Evolutionary conservation across 2,888 invertebrate species (phyloP), one percentile per base, ranked within the genome.

Genomic region (Lysandra bellargus): DNA sequence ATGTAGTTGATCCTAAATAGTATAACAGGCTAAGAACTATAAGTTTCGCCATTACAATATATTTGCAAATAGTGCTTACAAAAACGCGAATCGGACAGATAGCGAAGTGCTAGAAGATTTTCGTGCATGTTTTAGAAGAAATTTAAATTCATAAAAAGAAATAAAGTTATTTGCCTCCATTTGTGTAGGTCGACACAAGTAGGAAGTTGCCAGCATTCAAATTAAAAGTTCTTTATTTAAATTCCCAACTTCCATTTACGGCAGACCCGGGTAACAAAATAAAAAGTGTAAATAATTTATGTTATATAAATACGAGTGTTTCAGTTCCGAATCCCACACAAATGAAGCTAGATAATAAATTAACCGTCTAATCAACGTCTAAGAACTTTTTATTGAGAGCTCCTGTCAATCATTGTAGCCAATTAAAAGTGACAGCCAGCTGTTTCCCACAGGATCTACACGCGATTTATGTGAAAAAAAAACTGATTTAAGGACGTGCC

Each of bases 301-400:
- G 76, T 76, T 57, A 76, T 76, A 57, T 57, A 17, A 76, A 76
- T 76, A 57, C 57, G 57, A 57, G 57, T 57, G 57, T 57, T 17
- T 57, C 3, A 57, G 49, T 53, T 53, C 76, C 76, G 30, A 76
- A 76, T 57, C 76, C 57, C 57, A 76, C 76, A 76, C 76, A 79
- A 80, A 80, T 78, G 79, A 80, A 80, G 79, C 40, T 23, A 78
- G 78, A 72, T 76, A 76, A 79, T 81, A 81, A 79, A 81, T 78
- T 60, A 80, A 37, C n/a, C 49, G 17, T 33, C 69, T 78, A 80
- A 81, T 80, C 80, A 80, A 79, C 74, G 80, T 44, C 75, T 23
- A 53, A 4, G 53, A 76, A 76, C 76, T 76, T 76, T 53, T 76
- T 76, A 76, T 76, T 76, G 76, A 57, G 88, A 88, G 76, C 76